Base-by-base conservation (phyloP, 2,888 invertebrate species). In the Chrysolina oricalcia region DNA sequence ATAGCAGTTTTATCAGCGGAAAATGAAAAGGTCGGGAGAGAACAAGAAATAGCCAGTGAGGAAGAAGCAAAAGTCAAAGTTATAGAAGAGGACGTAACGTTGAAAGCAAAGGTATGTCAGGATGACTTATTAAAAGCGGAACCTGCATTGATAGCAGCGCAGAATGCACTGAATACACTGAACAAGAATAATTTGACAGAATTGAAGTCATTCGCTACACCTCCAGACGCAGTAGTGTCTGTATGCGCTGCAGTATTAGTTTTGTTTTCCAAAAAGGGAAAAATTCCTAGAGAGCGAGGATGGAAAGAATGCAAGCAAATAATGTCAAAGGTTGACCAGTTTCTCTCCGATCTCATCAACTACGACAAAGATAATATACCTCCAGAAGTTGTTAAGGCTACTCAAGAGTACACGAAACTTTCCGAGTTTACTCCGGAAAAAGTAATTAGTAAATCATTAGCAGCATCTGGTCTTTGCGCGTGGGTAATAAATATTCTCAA, bases 311-410 rank as follows among this genome's bases (percentile, higher is more conserved):
- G 95, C 81, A 97, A 98, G 90, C 91, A 91, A 8, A 93, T 97
- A 91, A 98, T 98, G 97, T 93, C 93, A 13, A 96, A 96, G 89
- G 94, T 96, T 2, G 97, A 98, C 88, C 93, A 93, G 81, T 98
- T 98, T 87, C 89, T 98, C 66, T 91, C 93, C 80, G 93, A 94
- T 84, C 90, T 98, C 56, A 92, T 95, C 19, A 94, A 94, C 87
- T 97, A 97, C 84, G 96, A 98, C 86, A 98, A 98, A 86, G 97
- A 98, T 87, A 96, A 97, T 86, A 97, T 98, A 86, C 94, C 94
- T 82, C 94, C 96, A 0, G 95, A 96, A 80, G 92, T 97, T 66
- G 93, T 97, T 4, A 97, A 96, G 90, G 97, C 96, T 10, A 90
- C 91, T 1, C 88, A 90, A 75, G 92, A 92, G 19, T 93, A 93